These are phyloP conservation scores for Sitobion miscanthi DNA, from an alignment of 1,140 invertebrate species.

Conservation along the genomic window DNA sequence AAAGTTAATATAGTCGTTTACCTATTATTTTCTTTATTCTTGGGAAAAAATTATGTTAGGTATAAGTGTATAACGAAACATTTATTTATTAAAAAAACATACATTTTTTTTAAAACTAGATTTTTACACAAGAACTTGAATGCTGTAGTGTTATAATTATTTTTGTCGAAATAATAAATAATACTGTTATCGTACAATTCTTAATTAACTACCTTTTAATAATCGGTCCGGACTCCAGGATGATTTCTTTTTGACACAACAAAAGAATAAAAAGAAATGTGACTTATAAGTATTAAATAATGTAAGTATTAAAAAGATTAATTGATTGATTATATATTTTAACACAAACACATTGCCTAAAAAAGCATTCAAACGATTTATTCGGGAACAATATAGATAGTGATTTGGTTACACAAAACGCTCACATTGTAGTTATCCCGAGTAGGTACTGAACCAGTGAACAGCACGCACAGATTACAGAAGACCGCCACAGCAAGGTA, in stretches of 20 bases:
- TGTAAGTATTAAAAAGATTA: not conserved
- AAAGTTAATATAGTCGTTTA: too few relatives aligned
- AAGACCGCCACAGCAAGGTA: constrained; percentile 18
- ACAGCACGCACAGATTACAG: not conserved
- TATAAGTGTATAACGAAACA: not conserved
- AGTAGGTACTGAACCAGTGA: not conserved
- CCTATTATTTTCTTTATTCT: not conserved
- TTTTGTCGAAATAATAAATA: not conserved
- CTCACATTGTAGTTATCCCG: not conserved
- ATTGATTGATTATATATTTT: not conserved
- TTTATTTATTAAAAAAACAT: not conserved
- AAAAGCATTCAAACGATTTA: not conserved
- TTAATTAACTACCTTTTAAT: constrained; percentile 38
- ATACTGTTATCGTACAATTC: not conserved
- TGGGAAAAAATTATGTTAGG: too few relatives aligned
- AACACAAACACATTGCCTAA: not conserved
- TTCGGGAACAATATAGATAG: not conserved
- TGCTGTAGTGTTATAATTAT: not conserved
- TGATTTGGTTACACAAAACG: not conserved
- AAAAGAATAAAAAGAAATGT: not conserved
- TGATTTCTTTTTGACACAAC: constrained; percentile 9
- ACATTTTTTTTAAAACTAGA: not conserved
- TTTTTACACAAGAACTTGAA: not conserved
- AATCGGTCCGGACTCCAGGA: constrained; percentile 49
- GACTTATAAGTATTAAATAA: not conserved